These are phyloP conservation scores for Pipistrellus kuhlii DNA, from an alignment of 2,797 vertebrate genomes.

Conservation along the genomic window DNA sequence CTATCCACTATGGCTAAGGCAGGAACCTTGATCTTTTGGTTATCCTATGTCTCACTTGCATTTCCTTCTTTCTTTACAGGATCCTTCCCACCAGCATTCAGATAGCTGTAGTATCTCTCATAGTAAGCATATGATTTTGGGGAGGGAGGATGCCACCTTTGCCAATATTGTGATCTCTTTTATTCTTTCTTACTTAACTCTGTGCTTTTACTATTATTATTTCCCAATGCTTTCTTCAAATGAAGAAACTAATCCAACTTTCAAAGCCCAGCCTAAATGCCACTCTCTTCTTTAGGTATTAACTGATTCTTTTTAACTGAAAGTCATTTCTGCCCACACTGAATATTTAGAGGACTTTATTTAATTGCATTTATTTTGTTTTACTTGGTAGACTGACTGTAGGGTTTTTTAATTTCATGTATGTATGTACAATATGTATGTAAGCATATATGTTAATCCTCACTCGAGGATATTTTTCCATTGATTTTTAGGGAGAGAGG, in stretches of 20 bases:
- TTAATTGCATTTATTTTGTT: slow-evolving; percentile 14
- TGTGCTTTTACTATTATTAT: neutral
- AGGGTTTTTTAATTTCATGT: neutral
- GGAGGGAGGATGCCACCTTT: neutral
- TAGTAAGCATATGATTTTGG: neutral
- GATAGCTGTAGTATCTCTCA: neutral
- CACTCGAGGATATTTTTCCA: neutral
- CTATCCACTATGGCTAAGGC: no score
- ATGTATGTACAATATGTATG: no score
- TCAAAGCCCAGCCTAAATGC: slow-evolving; percentile 25
- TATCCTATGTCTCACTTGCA: neutral
- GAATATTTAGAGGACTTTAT: neutral
- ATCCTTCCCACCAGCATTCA: slow-evolving; percentile 12
- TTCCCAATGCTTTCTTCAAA: slow-evolving; percentile 16
- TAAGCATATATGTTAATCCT: no score
- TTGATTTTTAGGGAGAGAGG: neutral
- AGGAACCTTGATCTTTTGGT: slow-evolving; percentile 1
- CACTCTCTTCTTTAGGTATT: neutral
- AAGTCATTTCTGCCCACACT: neutral
- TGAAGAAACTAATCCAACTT: slow-evolving; percentile 40
- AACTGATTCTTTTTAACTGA: neutral
- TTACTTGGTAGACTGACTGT: neutral
- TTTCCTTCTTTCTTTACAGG: neutral
- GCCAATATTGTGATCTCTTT: slow-evolving; percentile 33
- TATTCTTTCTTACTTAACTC: neutral